Base-by-base conservation (phyloP, 64 coral and sea anemone species). In the Platygyra sinensis region DNA sequence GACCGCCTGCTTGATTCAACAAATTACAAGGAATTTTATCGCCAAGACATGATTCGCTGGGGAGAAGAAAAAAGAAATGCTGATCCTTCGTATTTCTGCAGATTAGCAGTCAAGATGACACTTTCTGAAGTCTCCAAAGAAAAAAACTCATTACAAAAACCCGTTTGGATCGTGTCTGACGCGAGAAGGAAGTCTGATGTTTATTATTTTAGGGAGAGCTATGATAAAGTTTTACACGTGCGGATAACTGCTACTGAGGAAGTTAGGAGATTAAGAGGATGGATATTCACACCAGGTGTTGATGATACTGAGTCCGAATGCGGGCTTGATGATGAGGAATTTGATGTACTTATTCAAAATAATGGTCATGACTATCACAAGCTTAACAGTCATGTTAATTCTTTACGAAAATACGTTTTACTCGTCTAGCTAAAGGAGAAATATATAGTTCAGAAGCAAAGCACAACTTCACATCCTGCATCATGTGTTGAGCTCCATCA, bases 221-320 rank as follows among this genome's bases (percentile, higher is more conserved):
- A 88, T 32, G 28, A 80, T 2, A 78, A 84, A 30, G 88, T 91
- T 30, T 33, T 99, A 28, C 79, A 82, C 59, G 77, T 99, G 6
- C 87, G 97, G 33, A 76, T 99, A 19, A 52, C 22, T 79, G 94
- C 97, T 13, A 87, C 77, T 20, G 87, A 93, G 39, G 55, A 91
- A 38, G 86, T 87, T 30, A 76, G 94, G 55, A 67, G 77, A 29
- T 85, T 77, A 72, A 85, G 97, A 75, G 97, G 97, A 28, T 99
- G 97, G 97, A 30, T 73, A 42, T 99, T 99, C 52, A 91, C 91
- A 32, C 42, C 77, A 16, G 94, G 91, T 52, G 72, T 99, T 24
- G 97, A 99, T 75, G 97, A 99, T 73, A 89, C 94, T 22, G 97
- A 99, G 30, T 99, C 97, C 29, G 97, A 99, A 89, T 99, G 97